phyloP scores from a whole-genome alignment of 1,140 invertebrate genomes.

The Drosophila kohkoa region DNA sequence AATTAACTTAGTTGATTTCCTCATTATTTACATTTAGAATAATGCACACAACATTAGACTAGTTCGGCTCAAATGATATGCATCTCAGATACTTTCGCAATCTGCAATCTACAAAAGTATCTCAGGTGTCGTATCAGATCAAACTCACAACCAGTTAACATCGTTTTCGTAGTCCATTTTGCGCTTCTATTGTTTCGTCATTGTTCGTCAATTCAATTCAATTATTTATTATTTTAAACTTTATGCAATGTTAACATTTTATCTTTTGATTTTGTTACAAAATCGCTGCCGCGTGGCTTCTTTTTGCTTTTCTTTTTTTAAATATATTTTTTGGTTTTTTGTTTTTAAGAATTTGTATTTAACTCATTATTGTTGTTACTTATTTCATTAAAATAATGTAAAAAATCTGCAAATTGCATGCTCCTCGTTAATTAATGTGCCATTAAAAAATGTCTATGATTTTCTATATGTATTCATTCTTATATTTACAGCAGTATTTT shows the following conservation, averaged over 20 bases:
- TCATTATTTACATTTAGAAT: conserved; percentile 81
- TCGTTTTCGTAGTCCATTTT: conserved; percentile 48
- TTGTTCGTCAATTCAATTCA: conserved; percentile 20
- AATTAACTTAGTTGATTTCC: conserved; percentile 55
- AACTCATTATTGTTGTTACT: conserved; percentile 62
- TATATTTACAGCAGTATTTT: conserved; percentile 80
- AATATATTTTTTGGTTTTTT: conserved; percentile 27
- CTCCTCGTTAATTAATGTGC: conserved; percentile 76
- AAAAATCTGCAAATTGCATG: conserved; percentile 78
- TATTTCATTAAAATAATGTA: conserved; percentile 78
- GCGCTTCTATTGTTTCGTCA: conserved; percentile 31
- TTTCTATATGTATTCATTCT: conserved; percentile 83
- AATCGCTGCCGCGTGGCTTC: conserved; percentile 61
- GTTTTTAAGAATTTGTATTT: conserved; percentile 40
- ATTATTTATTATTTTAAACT: conserved; percentile 49
- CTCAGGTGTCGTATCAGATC: conserved; percentile 50
- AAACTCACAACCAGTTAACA: conserved; percentile 69
- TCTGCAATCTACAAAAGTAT: conserved; percentile 18
- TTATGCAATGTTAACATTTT: conserved; percentile 82
- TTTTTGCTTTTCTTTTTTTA: conserved; percentile 39
- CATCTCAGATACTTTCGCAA: conserved; percentile 42
- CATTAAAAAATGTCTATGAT: conserved; percentile 81
- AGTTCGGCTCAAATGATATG: conserved; percentile 52
- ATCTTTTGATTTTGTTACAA: conserved; percentile 80
- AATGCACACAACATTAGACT: conserved; percentile 72